Evolutionary conservation across 1,140 invertebrate genomes (phyloP).

Genomic region (Lepidotrigona ventralis): DNA sequence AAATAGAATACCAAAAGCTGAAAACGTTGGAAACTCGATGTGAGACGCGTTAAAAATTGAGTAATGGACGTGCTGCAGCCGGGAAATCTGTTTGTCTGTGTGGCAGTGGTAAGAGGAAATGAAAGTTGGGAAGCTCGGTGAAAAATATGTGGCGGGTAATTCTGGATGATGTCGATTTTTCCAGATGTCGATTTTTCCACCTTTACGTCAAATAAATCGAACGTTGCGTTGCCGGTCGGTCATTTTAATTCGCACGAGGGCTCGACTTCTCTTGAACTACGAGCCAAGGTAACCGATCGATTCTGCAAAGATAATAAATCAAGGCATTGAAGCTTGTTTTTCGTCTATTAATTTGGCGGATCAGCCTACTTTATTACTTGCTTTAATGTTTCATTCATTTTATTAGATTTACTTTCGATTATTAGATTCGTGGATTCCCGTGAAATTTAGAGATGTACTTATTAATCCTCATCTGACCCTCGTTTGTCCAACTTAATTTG

Average conservation of each 20-base stretch:
- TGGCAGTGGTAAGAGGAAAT: not conserved
- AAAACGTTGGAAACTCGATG: not conserved
- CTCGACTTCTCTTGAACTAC: not conserved
- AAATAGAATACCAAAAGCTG: not conserved
- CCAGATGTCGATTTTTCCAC: no score
- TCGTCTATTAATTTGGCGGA: not conserved
- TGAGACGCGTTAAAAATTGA: not conserved
- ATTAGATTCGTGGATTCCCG: no score
- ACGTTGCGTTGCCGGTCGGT: not conserved
- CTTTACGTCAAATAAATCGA: slow-evolving; percentile 29
- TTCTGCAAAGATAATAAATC: slow-evolving; percentile 31
- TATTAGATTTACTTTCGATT: not conserved
- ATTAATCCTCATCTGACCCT: no score
- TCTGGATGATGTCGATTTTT: slow-evolving; percentile 21
- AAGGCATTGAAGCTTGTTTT: not conserved
- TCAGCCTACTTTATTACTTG: not conserved
- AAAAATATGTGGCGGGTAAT: slow-evolving; percentile 28
- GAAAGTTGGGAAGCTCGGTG: not conserved
- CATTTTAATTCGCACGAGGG: slow-evolving; percentile 12
- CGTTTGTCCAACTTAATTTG: no score
- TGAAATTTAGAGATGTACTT: no score
- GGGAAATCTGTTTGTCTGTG: not conserved
- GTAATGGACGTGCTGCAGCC: not conserved
- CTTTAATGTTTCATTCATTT: not conserved
- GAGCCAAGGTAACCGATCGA: not conserved